Evolutionary conservation across 2,113 vertebrate genomes (phyloP), one percentile per base, ranked within the genome.

Genomic region (Pogona vitticeps): DNA sequence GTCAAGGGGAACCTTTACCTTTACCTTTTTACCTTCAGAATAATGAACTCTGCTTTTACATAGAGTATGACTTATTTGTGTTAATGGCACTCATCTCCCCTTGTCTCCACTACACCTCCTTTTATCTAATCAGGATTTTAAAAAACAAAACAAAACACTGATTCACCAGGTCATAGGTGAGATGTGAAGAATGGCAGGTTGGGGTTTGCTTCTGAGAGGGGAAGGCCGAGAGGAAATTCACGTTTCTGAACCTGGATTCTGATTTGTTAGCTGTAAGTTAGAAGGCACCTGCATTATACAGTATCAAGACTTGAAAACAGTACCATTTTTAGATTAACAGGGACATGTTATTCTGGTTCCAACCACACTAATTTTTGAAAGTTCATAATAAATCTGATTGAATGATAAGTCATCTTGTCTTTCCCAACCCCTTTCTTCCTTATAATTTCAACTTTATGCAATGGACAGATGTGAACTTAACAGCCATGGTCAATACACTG

Each of bases 401-500:
- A 68, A 0, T 0, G 8, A 6, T 46, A 56, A 26, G 10, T n/a
- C 42, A n/a, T 65, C 9, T 84, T 31, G 77, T 89, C 88, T 76
- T 83, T 59, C 65, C 65, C 1, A 46, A 2, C 33, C 23, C 3
- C 10, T 67, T n/a, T 17, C 6, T 38, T 42, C 33, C 83, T 88
- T 26, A 76, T 1, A 81, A 92, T 84, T 88, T 83, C 23, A 80
- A 73, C 3, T 80, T 80, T 18, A 3, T 89, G 18, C 82, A 88
- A 89, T 88, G n/a, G 92, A 93, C 78, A 96, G 94, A 90, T 87
- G 85, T 95, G 94, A 94, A 96, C 70, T 89, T 98, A 88, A 92
- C 97, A 80, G 95, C 95, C 0, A 88, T 99, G 92, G 94, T 98
- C 70, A 97, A 95, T 86, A 99, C 97, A 0, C 94, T 99, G 5